A percentile compares a stretch with the other conserved stretches of the same genome.
Evolutionary conservation across 2,888 invertebrate species (phyloP).

Genomic region (Aleiodes alternator): DNA sequence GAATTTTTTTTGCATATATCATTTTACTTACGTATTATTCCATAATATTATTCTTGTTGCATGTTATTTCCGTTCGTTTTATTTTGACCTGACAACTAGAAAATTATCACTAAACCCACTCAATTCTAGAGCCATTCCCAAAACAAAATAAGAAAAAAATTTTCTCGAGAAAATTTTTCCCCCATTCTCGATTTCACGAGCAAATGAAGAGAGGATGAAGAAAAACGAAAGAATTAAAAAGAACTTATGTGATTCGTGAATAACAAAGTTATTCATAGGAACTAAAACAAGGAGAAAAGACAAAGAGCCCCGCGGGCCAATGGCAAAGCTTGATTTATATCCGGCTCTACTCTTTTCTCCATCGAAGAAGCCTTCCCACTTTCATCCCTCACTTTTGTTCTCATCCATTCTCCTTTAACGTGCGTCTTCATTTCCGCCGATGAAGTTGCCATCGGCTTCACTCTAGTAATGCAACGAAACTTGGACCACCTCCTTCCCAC

Average conservation of each 20-base stretch:
- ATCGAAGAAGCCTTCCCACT: conserved; percentile 1
- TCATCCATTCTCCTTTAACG: conserved; percentile 18
- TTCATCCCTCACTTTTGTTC: conserved; percentile 14
- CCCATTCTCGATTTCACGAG: too few species aligned
- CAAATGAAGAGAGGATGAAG: too few species aligned
- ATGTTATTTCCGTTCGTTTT: too few species aligned
- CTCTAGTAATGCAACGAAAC: background rate
- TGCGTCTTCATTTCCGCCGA: background rate
- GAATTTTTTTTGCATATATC: too few species aligned
- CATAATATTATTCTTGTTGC: too few species aligned
- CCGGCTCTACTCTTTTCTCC: conserved; percentile 33
- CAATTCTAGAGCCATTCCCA: too few species aligned
- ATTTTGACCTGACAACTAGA: too few species aligned
- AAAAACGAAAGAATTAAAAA: conserved; percentile 30
- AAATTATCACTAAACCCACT: too few species aligned
- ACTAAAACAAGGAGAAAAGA: conserved; percentile 46
- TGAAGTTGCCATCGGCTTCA: background rate
- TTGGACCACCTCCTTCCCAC: background rate
- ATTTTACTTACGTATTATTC: too few species aligned
- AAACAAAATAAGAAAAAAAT: too few species aligned
- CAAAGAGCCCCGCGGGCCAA: conserved; percentile 46
- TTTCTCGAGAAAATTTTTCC: too few species aligned
- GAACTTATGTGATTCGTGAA: conserved; percentile 57
- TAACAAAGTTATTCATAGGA: conserved; percentile 60
- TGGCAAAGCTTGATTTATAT: conserved; percentile 55